These are phyloP conservation scores for Cremastinae sp. DNA, from an alignment of 2,888 invertebrate species.

Conservation along the genomic window DNA sequence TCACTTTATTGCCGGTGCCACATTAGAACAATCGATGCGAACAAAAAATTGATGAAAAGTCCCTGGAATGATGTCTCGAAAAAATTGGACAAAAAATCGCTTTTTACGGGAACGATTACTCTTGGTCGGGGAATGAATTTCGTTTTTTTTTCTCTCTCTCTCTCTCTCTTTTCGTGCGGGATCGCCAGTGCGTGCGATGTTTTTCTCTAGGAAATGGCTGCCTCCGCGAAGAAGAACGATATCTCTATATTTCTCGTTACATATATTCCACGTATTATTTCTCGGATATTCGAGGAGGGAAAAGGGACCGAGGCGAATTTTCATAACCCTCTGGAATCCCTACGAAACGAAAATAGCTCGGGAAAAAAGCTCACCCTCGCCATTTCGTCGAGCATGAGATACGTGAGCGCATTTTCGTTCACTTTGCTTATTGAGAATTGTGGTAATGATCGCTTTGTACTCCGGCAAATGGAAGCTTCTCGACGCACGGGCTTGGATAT, in stretches of 20 bases:
- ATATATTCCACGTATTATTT: neutral
- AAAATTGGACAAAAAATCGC: neutral
- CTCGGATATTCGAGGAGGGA: conserved; percentile 17
- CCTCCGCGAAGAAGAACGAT: no score
- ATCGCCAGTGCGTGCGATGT: no score
- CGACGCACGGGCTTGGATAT: neutral
- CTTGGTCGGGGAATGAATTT: neutral
- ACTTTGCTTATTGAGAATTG: conserved; percentile 44
- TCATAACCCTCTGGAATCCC: conserved; percentile 18
- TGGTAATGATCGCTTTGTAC: conserved; percentile 25
- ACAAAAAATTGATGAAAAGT: conserved; percentile 3
- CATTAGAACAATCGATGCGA: conserved; percentile 27
- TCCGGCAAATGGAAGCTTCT: neutral
- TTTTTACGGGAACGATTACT: neutral
- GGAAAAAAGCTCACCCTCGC: conserved; percentile 11
- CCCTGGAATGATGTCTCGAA: conserved; percentile 26
- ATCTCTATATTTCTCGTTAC: neutral
- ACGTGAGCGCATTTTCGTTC: neutral
- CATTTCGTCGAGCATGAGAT: conserved; percentile 7
- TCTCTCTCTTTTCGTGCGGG: no score
- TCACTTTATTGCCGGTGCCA: neutral
- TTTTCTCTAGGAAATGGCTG: neutral
- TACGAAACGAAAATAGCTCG: conserved; percentile 14
- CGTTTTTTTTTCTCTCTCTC: neutral
- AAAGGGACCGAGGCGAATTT: conserved; percentile 18